Evolutionary conservation across 2,113 vertebrate genomes (phyloP).

Genomic region (Pangasianodon hypophthalmus): DNA sequence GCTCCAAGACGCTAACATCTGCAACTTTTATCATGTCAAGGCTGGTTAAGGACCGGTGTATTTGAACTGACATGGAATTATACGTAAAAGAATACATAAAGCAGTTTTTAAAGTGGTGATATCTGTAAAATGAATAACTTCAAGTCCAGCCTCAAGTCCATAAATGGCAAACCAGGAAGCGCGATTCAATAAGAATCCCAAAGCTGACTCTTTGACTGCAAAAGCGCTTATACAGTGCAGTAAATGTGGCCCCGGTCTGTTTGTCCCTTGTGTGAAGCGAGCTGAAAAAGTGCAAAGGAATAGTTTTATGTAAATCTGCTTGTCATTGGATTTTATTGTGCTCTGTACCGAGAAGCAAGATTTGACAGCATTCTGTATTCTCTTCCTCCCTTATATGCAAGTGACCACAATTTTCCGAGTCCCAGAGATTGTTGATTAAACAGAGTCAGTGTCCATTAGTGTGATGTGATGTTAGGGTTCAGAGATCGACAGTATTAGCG

Average conservation of each 20-base stretch:
- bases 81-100: not conserved
- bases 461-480: conserved; percentile 32
- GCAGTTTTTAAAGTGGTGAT: not conserved
- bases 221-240: conserved; percentile 16
- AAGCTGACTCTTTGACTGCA: conserved; percentile 12
- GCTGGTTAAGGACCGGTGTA: not conserved
- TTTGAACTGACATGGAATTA: not conserved
- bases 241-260: conserved; percentile 2
- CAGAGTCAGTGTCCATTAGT: conserved; percentile 50
- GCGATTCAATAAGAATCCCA: not conserved
- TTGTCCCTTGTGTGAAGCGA: conserved; percentile 28
- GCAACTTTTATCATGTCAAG: conserved; percentile 24
- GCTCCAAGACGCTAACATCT: not conserved
- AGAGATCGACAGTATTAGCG: conserved; percentile 36
- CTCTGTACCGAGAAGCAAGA: conserved; percentile 35
- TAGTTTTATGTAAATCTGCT: conserved; percentile 42
- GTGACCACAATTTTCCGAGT: conserved; percentile 56
- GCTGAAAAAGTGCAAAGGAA: conserved; percentile 38
- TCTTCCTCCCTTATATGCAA: conserved; percentile 46
- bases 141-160: not conserved
- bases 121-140: not conserved
- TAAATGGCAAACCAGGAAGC: not conserved
- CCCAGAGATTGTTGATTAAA: conserved; percentile 62
- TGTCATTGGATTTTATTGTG: conserved; percentile 58
- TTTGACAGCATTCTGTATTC: not conserved